Conservation (phyloP, 2,888 invertebrate species). For the Tiphia femorata region DNA sequence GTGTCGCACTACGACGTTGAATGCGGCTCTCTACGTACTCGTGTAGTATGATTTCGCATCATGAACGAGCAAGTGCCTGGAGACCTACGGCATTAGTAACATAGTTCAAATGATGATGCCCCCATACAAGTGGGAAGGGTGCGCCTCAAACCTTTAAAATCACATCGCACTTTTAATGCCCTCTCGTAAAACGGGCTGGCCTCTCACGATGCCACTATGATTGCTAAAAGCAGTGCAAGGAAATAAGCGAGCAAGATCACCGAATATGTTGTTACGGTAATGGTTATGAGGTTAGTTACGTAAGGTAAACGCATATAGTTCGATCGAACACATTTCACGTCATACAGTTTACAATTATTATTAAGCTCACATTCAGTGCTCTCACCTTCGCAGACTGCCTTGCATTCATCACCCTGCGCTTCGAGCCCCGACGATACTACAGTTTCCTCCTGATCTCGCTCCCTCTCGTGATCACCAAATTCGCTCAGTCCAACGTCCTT, state of each 20-base stretch:
- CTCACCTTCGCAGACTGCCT: slow-evolving; percentile 57
- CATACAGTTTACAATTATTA: slow-evolving; percentile 29
- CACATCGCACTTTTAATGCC: slow-evolving; percentile 22
- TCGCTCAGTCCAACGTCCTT: no score
- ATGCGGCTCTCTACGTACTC: slow-evolving; percentile 35
- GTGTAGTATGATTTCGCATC: slow-evolving; percentile 52
- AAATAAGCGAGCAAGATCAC: slow-evolving; percentile 60
- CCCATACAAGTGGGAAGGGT: slow-evolving; percentile 17
- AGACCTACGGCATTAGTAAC: slow-evolving; percentile 63
- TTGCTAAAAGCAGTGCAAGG: slow-evolving; percentile 62
- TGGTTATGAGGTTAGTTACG: slow-evolving; percentile 57
- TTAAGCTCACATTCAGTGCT: slow-evolving; percentile 45
- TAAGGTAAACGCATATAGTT: slow-evolving; percentile 42
- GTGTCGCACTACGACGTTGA: slow-evolving; percentile 35
- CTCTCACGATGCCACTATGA: slow-evolving; percentile 56
- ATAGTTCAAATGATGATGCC: slow-evolving; percentile 48
- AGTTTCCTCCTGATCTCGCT: slow-evolving; percentile 24
- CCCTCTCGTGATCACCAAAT: no score
- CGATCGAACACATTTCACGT: slow-evolving; percentile 27
- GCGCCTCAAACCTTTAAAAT: slow-evolving; percentile 34
- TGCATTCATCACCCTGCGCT: slow-evolving; percentile 1
- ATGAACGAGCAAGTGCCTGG: slow-evolving; percentile 45
- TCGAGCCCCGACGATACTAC: slow-evolving; percentile 14
- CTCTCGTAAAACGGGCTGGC: slow-evolving; percentile 26
- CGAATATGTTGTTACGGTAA: slow-evolving; percentile 51